phyloP scores from a whole-genome alignment of 2,888 invertebrate genomes.

The Laothoe populi region DNA sequence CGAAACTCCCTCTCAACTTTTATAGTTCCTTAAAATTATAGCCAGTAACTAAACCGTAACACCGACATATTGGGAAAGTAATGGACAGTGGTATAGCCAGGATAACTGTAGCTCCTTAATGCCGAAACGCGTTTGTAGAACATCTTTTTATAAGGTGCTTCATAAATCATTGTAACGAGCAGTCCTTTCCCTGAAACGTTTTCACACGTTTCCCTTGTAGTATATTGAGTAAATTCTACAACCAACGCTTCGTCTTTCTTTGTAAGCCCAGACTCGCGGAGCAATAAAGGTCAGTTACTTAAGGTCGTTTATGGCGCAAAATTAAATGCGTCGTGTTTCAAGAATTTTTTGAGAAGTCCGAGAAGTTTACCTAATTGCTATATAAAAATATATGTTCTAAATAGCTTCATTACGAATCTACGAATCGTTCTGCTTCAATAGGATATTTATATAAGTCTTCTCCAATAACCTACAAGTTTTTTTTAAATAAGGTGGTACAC shows the following conservation, averaged over 20 bases:
- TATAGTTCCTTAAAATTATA: conserved; percentile 26
- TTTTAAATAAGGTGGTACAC: too few relatives aligned
- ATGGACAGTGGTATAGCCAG: conserved; percentile 56
- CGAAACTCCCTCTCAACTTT: conserved; percentile 7
- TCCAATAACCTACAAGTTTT: too few relatives aligned
- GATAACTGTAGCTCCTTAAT: conserved; percentile 52
- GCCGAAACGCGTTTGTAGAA: conserved; percentile 54
- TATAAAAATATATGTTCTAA: neutral
- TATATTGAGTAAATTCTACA: conserved; percentile 27
- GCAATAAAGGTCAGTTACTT: conserved; percentile 14
- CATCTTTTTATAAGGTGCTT: conserved; percentile 62
- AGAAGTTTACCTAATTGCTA: conserved; percentile 8
- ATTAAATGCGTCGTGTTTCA: too few relatives aligned
- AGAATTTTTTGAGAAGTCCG: too few relatives aligned
- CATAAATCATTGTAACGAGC: conserved; percentile 80
- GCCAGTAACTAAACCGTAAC: conserved; percentile 22
- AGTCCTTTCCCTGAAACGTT: conserved; percentile 59
- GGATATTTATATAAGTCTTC: too few relatives aligned
- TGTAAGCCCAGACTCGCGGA: conserved; percentile 37
- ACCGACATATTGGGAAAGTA: conserved; percentile 45
- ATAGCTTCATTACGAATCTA: neutral
- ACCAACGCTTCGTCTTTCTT: conserved; percentile 32
- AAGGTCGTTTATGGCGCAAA: too few relatives aligned
- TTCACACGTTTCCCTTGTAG: conserved; percentile 72
- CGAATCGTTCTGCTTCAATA: too few relatives aligned